Evolutionary conservation across 2,797 vertebrate species (phyloP).

Genomic region (Melanotaenia trifasciata): DNA sequence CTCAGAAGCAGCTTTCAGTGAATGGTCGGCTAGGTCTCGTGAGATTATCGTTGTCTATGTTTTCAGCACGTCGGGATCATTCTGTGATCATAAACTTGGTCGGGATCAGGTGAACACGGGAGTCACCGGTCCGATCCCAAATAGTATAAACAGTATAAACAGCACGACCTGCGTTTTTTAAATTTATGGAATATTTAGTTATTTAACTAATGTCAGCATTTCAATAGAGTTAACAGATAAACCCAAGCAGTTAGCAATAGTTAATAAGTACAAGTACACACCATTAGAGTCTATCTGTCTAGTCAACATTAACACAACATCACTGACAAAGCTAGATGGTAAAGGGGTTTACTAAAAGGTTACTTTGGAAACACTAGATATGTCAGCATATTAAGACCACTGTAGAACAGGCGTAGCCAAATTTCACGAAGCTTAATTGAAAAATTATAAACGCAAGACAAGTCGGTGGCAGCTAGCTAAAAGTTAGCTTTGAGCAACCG

Average conservation of each 20-base stretch:
- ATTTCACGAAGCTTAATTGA: neutral
- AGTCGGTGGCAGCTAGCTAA: neutral
- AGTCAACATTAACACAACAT: slow-evolving; percentile 1
- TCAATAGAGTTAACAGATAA: neutral
- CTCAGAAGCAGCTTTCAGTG: neutral
- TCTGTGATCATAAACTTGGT: neutral
- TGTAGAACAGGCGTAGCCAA: neutral
- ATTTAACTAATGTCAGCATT: neutral
- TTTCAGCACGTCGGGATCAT: neutral
- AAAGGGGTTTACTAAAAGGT: slow-evolving; percentile 3
- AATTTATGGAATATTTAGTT: no score
- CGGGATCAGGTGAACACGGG: neutral
- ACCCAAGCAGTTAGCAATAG: neutral
- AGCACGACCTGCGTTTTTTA: no score
- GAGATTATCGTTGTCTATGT: neutral
- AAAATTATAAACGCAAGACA: neutral
- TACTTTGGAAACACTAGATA: neutral
- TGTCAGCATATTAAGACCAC: neutral
- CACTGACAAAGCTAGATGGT: neutral
- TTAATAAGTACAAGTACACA: neutral
- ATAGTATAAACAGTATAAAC: neutral
- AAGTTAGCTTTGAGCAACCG: neutral
- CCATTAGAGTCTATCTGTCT: neutral
- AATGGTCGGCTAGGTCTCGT: neutral
- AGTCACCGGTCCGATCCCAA: neutral